Base-by-base conservation (phyloP, 2,797 vertebrate genomes). In the Selene dorsalis region DNA sequence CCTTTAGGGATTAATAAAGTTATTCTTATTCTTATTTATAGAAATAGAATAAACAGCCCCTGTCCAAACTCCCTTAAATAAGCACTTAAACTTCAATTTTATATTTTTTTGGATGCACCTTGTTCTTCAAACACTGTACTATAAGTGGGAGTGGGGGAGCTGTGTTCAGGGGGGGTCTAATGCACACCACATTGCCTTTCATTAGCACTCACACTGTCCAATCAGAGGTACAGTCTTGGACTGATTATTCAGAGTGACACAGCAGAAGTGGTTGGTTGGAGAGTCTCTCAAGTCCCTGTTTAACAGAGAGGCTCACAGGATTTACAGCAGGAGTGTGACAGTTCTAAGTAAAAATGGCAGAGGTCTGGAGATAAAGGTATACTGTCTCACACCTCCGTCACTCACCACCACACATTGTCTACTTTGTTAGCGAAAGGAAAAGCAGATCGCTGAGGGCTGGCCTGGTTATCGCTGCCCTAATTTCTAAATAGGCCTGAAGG, bases 381-480 rank as follows among this genome's bases (percentile, higher is more conserved):
- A 32, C 26, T 16, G 4, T 30, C 26, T 67, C 17, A 5, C 16
- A 26, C 0, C 4, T 41, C 17, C 58, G 60, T 57, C 12, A 32
- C 22, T 11, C n/a, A 7, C 38, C 0, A 32, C 1, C 17, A 43
- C 30, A 48, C 11, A 26, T 9, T 22, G 10, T 63, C 4, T 66
- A 5, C 35, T 48, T 14, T 47, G 58, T 52, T 6, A 11, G n/a
- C 7, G 14, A 69, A 73, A 67, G 11, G n/a, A 68, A 69, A 75
- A 35, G 24, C 52, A 53, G 52, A 75, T 56, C 26, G 17, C 81
- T 32, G 11, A 61, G 77, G 77, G 61, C 71, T 77, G 69, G 74
- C 47, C 35, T 39, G 20, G 18, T 26, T 69, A 55, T 55, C 63
- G 22, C 71, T 75, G 62, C 47, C 57, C 58, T 75, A 0, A 12